phyloP scores from a whole-genome alignment of 2,113 vertebrate species.

The Calidris pugnax region DNA sequence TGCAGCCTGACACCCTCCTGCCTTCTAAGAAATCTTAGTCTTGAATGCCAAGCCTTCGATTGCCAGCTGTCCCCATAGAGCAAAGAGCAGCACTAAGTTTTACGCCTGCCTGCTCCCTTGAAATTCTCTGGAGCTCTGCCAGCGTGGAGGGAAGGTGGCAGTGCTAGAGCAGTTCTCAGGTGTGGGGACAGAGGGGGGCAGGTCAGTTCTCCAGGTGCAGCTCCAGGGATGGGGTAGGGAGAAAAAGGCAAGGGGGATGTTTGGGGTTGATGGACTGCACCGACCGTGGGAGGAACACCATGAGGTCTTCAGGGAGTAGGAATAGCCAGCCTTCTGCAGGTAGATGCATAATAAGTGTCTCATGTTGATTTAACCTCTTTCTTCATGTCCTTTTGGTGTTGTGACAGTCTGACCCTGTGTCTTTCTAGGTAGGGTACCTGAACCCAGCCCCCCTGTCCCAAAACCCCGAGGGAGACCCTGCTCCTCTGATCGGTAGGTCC shows the following conservation, averaged over 20 bases:
- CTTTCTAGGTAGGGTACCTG: constrained; percentile 68
- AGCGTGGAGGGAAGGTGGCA: neutral
- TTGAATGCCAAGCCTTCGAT: accelerated
- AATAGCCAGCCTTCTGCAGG: neutral
- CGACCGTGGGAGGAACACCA: accelerated
- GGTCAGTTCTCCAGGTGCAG: neutral
- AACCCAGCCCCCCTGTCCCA: constrained; percentile 68
- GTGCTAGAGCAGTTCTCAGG: neutral
- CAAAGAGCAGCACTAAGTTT: neutral
- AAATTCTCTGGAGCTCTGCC: neutral
- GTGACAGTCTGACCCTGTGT: constrained; percentile 54
- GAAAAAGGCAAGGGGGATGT: neutral
- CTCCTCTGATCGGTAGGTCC: constrained; percentile 74
- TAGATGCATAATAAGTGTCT: neutral
- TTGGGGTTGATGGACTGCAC: neutral
- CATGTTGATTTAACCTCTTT: neutral
- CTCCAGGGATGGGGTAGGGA: neutral
- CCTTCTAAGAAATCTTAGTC: neutral
- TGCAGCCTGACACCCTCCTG: neutral
- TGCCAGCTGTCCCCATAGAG: neutral
- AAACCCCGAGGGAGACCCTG: constrained; percentile 79
- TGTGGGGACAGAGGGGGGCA: neutral
- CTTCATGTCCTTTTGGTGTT: neutral
- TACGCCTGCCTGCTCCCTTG: neutral
- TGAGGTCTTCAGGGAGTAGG: neutral